Evolutionary conservation across 2,797 vertebrate genomes (phyloP).

Genomic region (Sebastolobus alascanus): DNA sequence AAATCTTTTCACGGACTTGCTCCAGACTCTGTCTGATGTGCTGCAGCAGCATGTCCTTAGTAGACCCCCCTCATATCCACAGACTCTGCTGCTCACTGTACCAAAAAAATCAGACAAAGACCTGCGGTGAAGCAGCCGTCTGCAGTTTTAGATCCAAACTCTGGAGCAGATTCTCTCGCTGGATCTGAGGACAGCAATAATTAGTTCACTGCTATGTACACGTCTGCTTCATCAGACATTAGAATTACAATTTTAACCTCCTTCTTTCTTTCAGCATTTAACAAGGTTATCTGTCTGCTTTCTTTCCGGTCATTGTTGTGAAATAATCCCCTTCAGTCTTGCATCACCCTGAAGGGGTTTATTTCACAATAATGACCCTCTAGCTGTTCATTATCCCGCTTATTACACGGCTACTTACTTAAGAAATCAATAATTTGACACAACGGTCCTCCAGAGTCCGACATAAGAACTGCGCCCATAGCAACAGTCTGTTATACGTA

Average conservation of each 20-base stretch:
- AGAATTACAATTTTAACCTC: fast-evolving
- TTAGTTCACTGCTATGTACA: too few species aligned
- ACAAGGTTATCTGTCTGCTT: neutral
- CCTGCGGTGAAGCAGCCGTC: neutral
- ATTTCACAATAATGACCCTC: too few species aligned
- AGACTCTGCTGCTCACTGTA: conserved; percentile 12
- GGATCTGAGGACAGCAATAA: neutral
- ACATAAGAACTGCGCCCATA: too few species aligned
- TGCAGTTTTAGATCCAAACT: neutral
- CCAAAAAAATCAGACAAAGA: neutral
- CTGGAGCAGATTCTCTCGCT: neutral
- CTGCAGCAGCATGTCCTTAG: neutral
- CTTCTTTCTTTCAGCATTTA: neutral
- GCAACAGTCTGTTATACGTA: too few species aligned
- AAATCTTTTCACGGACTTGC: conserved; percentile 7
- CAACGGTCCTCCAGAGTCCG: too few species aligned
- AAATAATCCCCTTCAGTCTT: too few species aligned
- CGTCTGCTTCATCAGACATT: neutral
- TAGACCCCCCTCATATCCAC: neutral
- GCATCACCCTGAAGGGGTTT: too few species aligned
- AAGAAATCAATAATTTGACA: too few species aligned
- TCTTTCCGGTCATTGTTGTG: neutral
- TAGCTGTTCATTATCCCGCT: too few species aligned
- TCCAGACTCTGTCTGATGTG: neutral
- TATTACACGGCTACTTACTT: too few species aligned